These are phyloP conservation scores for Diabrotica virgifera DNA, from an alignment of 1,140 invertebrate genomes.

Conservation along the genomic window DNA sequence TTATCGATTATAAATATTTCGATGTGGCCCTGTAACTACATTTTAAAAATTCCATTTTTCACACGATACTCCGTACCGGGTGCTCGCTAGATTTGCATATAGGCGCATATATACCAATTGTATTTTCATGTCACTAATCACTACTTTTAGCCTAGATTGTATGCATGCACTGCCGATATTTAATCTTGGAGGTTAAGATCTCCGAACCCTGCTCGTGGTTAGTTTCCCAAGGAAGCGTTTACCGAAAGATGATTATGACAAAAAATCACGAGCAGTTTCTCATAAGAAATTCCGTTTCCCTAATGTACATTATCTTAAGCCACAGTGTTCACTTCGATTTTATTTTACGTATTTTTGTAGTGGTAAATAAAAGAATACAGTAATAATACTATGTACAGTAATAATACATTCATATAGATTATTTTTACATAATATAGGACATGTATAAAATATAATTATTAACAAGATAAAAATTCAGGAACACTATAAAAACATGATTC, in stretches of 20 bases:
- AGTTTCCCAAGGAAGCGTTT: conserved; percentile 14
- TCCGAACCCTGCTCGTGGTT: conserved; percentile 7
- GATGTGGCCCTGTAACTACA: neutral
- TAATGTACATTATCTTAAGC: too few relatives aligned
- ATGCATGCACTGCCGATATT: conserved; percentile 10
- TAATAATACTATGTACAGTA: too few relatives aligned
- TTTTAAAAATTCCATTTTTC: conserved; percentile 4
- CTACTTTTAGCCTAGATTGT: conserved; percentile 9
- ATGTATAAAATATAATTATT: too few relatives aligned
- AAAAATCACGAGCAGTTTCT: neutral
- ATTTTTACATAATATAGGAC: too few relatives aligned
- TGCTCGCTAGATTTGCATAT: neutral
- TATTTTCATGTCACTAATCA: conserved; percentile 15
- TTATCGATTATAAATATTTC: neutral
- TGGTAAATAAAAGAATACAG: too few relatives aligned
- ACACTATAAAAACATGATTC: too few relatives aligned
- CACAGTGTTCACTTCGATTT: too few relatives aligned
- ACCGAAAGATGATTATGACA: neutral
- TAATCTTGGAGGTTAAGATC: neutral
- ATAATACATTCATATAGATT: too few relatives aligned
- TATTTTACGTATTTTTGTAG: too few relatives aligned
- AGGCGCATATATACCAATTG: conserved; percentile 4
- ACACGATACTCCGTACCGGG: neutral
- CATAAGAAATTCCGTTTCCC: too few relatives aligned
- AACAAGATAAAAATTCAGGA: too few relatives aligned